These are phyloP conservation scores for Xenopus tropicalis DNA, from an alignment of 2,113 vertebrate species.

Conservation along the genomic window UCB_Xtro_10.0 CM004446.2:63157001-63157500, in stretches of 20 bases:
- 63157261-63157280: not conserved
- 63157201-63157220: too few relatives aligned
- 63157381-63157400: slow-evolving; percentile 17
- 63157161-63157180: too few relatives aligned
- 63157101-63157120: too few relatives aligned
- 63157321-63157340: not conserved
- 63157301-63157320: not conserved
- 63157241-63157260: not conserved
- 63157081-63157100: too few relatives aligned
- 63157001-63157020: too few relatives aligned
- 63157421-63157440: slow-evolving; percentile 36
- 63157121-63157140: too few relatives aligned
- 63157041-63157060: too few relatives aligned
- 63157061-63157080: too few relatives aligned
- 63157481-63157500: slow-evolving; percentile 4
- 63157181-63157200: too few relatives aligned
- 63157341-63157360: not conserved
- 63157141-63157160: too few relatives aligned
- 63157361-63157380: slow-evolving; percentile 18
- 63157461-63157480: slow-evolving; percentile 48
- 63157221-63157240: too few relatives aligned
- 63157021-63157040: too few relatives aligned
- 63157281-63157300: not conserved
- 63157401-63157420: slow-evolving; percentile 45
- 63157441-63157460: slow-evolving; percentile 47